These are phyloP conservation scores for Hylaeus volcanicus DNA, from an alignment of 1,140 invertebrate genomes.

Conservation along the genomic window DNA sequence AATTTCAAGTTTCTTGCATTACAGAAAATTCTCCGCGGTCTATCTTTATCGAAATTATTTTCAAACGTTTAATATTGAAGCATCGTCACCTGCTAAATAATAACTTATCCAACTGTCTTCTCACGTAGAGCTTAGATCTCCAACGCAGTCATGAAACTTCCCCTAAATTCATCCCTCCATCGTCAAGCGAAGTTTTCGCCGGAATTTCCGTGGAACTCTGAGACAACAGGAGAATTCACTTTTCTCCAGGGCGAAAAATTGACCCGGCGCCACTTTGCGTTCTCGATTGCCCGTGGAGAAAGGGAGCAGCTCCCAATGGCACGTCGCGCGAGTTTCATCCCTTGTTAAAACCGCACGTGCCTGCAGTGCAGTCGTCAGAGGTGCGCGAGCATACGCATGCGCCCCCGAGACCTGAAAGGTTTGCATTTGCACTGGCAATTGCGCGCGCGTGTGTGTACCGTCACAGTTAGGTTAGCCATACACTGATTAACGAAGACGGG, in stretches of 20 bases:
- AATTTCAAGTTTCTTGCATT: background rate
- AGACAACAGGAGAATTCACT: background rate
- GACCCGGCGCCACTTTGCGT: background rate
- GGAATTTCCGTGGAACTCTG: background rate
- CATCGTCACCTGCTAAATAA: background rate
- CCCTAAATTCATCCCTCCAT: background rate
- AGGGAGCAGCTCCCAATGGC: background rate
- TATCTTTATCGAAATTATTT: background rate
- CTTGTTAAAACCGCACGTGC: constrained; percentile 56
- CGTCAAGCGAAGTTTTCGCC: background rate
- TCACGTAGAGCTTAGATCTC: too few species aligned
- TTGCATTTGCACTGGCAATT: background rate
- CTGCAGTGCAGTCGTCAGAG: constrained; percentile 51
- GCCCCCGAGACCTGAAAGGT: background rate
- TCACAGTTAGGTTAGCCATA: background rate
- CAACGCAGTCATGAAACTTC: background rate
- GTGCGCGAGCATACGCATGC: constrained; percentile 39
- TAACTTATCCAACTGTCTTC: background rate
- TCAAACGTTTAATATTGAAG: background rate
- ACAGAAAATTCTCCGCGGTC: background rate
- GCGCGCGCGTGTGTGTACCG: background rate
- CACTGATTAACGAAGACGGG: constrained; percentile 1
- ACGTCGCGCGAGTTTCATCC: constrained; percentile 41
- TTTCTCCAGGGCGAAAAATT: background rate
- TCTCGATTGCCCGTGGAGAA: background rate